A percentile compares a stretch with the other conserved stretches of the same genome.
Conservation (phyloP, 2,797 vertebrate genomes). For the Myotis myotis region DNA sequence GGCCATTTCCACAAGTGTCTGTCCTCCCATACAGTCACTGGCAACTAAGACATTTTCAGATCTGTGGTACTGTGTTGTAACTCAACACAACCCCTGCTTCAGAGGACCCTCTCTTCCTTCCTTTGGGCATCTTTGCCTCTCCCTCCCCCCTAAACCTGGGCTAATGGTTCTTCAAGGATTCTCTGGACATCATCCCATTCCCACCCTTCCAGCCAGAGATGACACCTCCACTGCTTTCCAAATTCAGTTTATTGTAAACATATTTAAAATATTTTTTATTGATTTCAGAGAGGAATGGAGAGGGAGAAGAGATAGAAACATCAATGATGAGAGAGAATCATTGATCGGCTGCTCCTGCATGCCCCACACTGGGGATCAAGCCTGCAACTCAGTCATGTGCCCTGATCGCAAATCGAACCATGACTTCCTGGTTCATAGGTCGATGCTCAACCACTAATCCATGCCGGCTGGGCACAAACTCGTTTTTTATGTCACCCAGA, state of each 20-base stretch:
- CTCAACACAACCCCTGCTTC: neutral
- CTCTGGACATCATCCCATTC: neutral
- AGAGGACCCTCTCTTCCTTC: neutral
- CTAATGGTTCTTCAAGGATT: neutral
- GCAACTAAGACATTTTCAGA: neutral
- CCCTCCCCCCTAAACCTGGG: neutral
- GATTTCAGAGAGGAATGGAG: too few relatives aligned
- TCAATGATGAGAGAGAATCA: too few relatives aligned
- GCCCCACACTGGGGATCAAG: too few relatives aligned
- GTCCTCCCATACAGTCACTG: neutral
- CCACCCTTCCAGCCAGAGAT: neutral
- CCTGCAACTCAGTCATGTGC: too few relatives aligned
- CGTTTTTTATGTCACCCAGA: slow-evolving; percentile 70
- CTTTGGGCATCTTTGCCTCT: neutral
- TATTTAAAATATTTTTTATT: too few relatives aligned
- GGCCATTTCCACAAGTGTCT: slow-evolving; percentile 42
- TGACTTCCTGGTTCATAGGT: too few relatives aligned
- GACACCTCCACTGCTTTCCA: slow-evolving; percentile 32
- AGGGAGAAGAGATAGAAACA: too few relatives aligned
- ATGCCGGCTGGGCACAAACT: too few relatives aligned
- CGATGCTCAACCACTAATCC: too few relatives aligned
- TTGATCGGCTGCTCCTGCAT: too few relatives aligned
- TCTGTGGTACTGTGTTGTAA: neutral
- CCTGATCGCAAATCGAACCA: too few relatives aligned
- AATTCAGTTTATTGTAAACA: slow-evolving; percentile 24